Percentiles rank a stretch among this genome's conserved stretches.
Conservation (phyloP, 2,113 vertebrate species). For the Chaenocephalus aceratus region DNA sequence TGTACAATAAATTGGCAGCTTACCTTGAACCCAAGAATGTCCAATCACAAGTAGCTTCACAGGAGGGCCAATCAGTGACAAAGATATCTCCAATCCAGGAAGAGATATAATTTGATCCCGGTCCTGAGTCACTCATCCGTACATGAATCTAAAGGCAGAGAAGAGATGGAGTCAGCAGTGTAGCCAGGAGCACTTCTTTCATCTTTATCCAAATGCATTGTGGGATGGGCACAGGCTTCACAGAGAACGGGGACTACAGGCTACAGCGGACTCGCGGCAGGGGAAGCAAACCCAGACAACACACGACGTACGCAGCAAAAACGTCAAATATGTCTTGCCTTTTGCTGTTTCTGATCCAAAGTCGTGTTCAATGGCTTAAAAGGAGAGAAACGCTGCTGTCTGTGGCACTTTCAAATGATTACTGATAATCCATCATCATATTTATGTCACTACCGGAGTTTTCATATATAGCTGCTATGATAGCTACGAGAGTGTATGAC, state of each 20-base stretch:
- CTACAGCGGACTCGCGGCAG: background rate
- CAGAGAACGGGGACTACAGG: constrained; percentile 37
- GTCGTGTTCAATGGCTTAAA: too few species aligned
- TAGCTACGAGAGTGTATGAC: too few species aligned
- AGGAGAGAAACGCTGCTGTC: too few species aligned
- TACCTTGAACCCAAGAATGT: constrained; percentile 24
- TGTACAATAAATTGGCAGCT: background rate
- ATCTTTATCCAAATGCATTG: constrained; percentile 23
- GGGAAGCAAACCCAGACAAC: too few species aligned
- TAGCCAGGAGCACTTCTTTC: background rate
- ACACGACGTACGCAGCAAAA: too few species aligned
- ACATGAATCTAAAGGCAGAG: constrained; percentile 16
- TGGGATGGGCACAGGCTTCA: constrained; percentile 5
- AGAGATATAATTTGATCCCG: background rate
- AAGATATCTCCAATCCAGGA: constrained; percentile 18
- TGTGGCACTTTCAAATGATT: too few species aligned
- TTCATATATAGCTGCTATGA: too few species aligned
- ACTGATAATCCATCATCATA: too few species aligned
- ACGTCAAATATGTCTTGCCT: too few species aligned
- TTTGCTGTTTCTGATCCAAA: too few species aligned
- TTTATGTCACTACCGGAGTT: too few species aligned
- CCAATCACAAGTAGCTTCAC: constrained; percentile 33
- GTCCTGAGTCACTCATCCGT: background rate
- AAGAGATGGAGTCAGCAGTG: background rate
- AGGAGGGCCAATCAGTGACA: constrained; percentile 2